Evolutionary conservation across 2,888 invertebrate genomes (phyloP).

Genomic region (Eupithecia tripunctaria): DNA sequence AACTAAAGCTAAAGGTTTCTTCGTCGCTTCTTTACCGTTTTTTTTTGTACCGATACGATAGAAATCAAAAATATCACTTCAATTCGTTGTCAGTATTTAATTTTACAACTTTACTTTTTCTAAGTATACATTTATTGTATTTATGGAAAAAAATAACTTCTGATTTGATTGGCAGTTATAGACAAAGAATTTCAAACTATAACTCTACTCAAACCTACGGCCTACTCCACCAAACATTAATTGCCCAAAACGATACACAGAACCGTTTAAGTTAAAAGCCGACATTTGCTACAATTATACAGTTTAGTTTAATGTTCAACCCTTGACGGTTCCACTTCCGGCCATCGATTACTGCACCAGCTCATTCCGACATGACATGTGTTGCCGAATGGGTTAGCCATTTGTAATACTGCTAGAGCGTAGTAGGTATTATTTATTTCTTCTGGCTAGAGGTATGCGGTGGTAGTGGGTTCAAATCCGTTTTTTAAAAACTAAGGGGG

Average conservation of each 20-base stretch:
- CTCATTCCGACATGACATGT: slow-evolving; percentile 54
- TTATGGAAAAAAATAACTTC: too few species aligned
- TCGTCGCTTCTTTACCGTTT: too few species aligned
- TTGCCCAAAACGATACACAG: slow-evolving; percentile 41
- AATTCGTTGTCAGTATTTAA: too few species aligned
- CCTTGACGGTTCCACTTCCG: slow-evolving; percentile 54
- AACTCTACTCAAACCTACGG: neutral
- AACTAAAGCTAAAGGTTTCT: too few species aligned
- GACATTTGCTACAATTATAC: slow-evolving; percentile 70
- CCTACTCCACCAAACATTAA: slow-evolving; percentile 6
- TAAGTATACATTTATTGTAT: too few species aligned
- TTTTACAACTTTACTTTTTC: too few species aligned
- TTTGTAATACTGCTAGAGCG: slow-evolving; percentile 28
- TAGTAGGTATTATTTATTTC: too few species aligned
- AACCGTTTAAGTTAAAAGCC: slow-evolving; percentile 45
- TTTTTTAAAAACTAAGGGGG: too few species aligned
- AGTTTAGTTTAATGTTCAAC: slow-evolving; percentile 51
- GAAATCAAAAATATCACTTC: too few species aligned
- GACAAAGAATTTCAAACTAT: neutral
- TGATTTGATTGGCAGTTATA: too few species aligned
- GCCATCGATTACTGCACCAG: slow-evolving; percentile 48
- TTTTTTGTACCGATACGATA: too few species aligned
- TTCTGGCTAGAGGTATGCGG: neutral
- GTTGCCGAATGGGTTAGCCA: slow-evolving; percentile 32
- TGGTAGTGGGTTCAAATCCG: neutral